Evolutionary conservation across 53 echinoderm and acorn worm genomes (phyloP).

Genomic region (Paracentrotus lividus): DNA sequence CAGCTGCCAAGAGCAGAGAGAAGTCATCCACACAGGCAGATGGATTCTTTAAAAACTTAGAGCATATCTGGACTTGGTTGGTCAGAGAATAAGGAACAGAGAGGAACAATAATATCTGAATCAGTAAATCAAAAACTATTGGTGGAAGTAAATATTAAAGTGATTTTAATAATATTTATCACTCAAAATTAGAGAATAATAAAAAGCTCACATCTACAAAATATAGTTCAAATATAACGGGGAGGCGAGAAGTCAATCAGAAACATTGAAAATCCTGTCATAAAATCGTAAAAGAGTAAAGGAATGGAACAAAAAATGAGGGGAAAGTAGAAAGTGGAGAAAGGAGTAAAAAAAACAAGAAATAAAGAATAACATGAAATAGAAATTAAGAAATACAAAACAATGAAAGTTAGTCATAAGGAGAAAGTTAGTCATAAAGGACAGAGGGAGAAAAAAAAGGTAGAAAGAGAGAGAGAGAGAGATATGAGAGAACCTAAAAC

Average conservation of each 20-base stretch:
- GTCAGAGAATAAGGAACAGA: neutral
- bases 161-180: neutral
- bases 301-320: neutral
- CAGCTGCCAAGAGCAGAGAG: slow-evolving; percentile 79
- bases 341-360: neutral
- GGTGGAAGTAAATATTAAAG: neutral
- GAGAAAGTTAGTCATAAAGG: neutral
- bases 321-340: neutral
- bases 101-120: neutral
- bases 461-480: slow-evolving; percentile 5
- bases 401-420: neutral
- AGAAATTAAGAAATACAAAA: slow-evolving; percentile 25
- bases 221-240: neutral
- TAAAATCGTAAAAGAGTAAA: neutral
- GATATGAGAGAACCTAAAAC: slow-evolving; percentile 34
- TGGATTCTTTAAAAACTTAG: neutral
- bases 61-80: neutral
- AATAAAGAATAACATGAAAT: neutral
- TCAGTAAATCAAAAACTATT: neutral
- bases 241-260: neutral
- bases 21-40: neutral
- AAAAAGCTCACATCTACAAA: slow-evolving; percentile 6
- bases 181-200: too few species aligned
- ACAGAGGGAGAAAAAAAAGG: neutral
- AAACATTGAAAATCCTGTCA: neutral